These are phyloP conservation scores for Channa maculata DNA, from an alignment of 2,113 vertebrate species.

Conservation along the genomic window DNA sequence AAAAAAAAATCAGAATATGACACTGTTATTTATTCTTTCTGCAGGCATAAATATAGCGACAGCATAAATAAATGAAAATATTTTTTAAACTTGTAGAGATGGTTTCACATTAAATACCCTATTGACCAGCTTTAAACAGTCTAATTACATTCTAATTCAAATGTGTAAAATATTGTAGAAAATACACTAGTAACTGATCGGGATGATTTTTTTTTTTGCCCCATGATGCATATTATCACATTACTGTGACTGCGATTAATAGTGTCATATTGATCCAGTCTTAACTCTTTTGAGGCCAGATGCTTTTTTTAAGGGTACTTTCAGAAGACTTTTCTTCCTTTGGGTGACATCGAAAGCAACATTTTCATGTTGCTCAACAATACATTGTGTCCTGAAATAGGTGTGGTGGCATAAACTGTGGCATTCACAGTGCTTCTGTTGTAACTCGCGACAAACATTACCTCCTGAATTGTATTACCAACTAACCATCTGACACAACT, in stretches of 20 bases:
- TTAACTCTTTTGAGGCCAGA: not conserved
- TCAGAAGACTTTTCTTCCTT: conserved; percentile 36
- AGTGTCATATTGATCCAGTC: not conserved
- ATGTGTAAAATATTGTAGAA: no score
- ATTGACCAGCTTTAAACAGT: not conserved
- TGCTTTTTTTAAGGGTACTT: conserved; percentile 24
- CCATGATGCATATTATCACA: not conserved
- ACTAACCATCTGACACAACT: no score
- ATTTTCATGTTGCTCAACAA: not conserved
- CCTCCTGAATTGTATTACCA: not conserved
- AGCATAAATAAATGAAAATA: no score
- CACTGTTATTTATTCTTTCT: no score
- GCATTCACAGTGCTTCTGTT: not conserved
- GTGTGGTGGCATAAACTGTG: not conserved
- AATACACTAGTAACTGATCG: no score
- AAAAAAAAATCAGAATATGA: no score
- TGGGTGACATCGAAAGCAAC: not conserved
- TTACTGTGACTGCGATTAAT: not conserved
- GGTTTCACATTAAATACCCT: not conserved
- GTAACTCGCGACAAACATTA: not conserved
- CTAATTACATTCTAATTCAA: not conserved
- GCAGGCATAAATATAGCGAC: not conserved
- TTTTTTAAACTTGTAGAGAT: not conserved
- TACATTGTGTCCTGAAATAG: not conserved
- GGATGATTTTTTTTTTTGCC: not conserved